A percentile compares a stretch with the other conserved stretches of the same genome.
Evolutionary conservation across 2,113 vertebrate genomes (phyloP).

Genomic region (Cariama cristata): DNA sequence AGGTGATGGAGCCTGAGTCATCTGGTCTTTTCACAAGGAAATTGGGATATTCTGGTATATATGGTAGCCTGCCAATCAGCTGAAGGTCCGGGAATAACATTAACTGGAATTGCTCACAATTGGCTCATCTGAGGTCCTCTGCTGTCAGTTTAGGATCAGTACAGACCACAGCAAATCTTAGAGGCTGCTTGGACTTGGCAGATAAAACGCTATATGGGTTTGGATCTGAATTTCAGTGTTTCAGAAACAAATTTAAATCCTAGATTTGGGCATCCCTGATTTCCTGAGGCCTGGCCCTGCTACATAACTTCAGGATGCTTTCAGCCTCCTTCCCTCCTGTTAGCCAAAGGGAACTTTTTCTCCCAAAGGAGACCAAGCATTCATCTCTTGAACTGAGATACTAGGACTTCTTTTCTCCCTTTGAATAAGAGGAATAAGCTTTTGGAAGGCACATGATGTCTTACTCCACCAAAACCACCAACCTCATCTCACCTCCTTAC

Average conservation of each 20-base stretch:
- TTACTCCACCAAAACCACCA: neutral
- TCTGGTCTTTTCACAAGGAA: neutral
- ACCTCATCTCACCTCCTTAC: neutral
- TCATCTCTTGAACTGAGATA: neutral
- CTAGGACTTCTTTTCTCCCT: neutral
- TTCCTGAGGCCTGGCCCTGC: neutral
- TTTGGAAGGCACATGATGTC: neutral
- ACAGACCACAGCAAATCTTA: neutral
- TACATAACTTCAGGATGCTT: neutral
- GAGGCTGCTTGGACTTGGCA: neutral
- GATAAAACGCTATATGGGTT: neutral
- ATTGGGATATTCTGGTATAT: neutral
- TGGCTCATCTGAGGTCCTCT: conserved; percentile 12
- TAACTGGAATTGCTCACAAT: neutral
- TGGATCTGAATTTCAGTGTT: neutral
- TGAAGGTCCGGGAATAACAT: neutral
- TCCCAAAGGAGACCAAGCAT: neutral
- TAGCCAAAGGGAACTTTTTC: neutral
- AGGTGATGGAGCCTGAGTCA: neutral
- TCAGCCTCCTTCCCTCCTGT: neutral
- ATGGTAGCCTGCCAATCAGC: neutral
- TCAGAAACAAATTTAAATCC: neutral
- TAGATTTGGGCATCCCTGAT: neutral
- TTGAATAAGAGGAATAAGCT: neutral
- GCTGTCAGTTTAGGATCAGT: neutral